Conservation (phyloP, 2,888 invertebrate species). For the Dicyrtomina minuta region DNA sequence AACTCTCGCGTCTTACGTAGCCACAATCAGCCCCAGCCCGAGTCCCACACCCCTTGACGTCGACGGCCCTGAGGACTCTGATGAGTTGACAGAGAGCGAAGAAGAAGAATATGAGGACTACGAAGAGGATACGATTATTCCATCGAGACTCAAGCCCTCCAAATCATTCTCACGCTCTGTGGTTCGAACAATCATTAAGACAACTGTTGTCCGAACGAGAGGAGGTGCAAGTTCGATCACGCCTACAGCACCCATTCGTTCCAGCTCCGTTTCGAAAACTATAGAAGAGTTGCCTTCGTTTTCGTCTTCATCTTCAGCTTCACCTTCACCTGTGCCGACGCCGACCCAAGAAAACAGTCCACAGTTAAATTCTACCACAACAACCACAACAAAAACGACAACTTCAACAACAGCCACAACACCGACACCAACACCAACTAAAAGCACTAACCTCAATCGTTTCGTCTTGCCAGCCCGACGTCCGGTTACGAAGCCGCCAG, state of each 20-base stretch:
- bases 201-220: conserved; percentile 30
- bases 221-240: conserved; percentile 13
- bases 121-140: conserved; percentile 17
- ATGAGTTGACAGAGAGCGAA: conserved; percentile 27
- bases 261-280: conserved; percentile 34
- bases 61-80: conserved; percentile 1
- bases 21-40: not conserved
- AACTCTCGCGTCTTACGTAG: conserved; percentile 33
- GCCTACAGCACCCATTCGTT: conserved; percentile 31
- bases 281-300: not conserved
- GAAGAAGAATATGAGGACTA: conserved; percentile 34
- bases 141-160: not conserved
- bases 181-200: conserved; percentile 15
- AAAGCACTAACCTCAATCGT: conserved; percentile 5
- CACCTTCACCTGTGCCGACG: not conserved
- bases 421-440: not conserved
- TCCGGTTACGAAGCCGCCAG: conserved; percentile 20
- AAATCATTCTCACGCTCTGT: conserved; percentile 14
- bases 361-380: not conserved
- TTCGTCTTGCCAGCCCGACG: conserved; percentile 16
- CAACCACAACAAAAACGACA: not conserved
- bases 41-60: not conserved
- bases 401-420: too few relatives aligned
- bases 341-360: not conserved
- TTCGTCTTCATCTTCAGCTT: too few relatives aligned